Conservation (phyloP, 2,888 invertebrate genomes). For the Sinotaia quadrata region DNA sequence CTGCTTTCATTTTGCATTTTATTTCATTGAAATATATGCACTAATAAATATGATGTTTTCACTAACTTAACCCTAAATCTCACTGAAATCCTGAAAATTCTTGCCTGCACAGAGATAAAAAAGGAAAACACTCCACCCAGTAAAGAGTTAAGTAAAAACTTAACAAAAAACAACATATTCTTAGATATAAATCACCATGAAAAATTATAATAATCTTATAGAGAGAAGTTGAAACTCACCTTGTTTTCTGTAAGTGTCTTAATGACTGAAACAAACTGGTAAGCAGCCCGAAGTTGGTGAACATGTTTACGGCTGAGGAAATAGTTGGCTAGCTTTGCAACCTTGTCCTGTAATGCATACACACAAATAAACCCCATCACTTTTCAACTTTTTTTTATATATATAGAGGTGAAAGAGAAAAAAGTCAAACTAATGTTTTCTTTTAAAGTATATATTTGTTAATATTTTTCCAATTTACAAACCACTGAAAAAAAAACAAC, state of each 20-base stretch:
- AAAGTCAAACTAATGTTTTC: not conserved
- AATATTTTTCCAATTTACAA: not conserved
- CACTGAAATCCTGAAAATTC: too few species aligned
- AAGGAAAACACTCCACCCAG: too few species aligned
- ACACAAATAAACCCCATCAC: not conserved
- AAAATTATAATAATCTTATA: too few species aligned
- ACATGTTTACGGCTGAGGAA: constrained; percentile 91
- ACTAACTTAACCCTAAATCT: too few species aligned
- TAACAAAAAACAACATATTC: too few species aligned
- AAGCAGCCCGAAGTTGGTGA: constrained; percentile 87
- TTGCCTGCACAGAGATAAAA: too few species aligned
- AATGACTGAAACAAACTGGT: constrained; percentile 85
- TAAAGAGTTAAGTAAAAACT: too few species aligned
- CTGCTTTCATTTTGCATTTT: too few species aligned
- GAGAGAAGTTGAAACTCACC: constrained; percentile 75
- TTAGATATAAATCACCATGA: too few species aligned
- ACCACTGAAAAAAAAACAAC: not conserved
- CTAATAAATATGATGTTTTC: too few species aligned
- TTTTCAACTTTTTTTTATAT: not conserved
- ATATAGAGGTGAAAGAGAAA: not conserved
- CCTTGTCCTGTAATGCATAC: constrained; percentile 77
- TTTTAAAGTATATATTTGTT: not conserved
- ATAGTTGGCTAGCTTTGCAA: constrained; percentile 91
- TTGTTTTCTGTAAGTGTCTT: constrained; percentile 81
- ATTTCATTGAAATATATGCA: too few species aligned